Base-by-base conservation (phyloP, 2,113 vertebrate genomes). In the Datnioides undecimradiatus region DNA sequence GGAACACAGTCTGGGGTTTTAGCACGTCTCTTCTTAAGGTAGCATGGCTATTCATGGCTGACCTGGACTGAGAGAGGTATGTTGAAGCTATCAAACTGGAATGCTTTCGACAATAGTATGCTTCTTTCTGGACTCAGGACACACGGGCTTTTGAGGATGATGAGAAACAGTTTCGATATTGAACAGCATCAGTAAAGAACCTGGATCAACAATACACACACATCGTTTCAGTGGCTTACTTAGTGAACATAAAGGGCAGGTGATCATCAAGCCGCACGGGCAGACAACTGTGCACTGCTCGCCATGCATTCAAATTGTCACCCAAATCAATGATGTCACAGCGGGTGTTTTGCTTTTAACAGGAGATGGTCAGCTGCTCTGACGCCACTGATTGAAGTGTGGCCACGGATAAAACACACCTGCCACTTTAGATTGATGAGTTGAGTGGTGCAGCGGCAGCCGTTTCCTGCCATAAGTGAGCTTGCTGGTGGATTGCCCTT, bases 71-170 rank as follows among this genome's bases (percentile, higher is more conserved):
- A 90, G 54, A 82, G 81, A 82, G 65, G 80, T 83, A 82, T 84
- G 80, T 82, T 83, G 55, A 57, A 81, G 64, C 69, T 80, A 90
- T 86, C 65, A 74, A 88, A 90, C 63, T 89, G 92, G 88, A 93
- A 92, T 91, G 83, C 79, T 90, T 91, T 83, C 66, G 41, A 85
- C 52, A 85, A 51, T 45, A 79, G 63, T 48, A 78, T 59, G 73
- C 70, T 80, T 79, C 31, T 70, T 46, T 73, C 38, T 71, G 17
- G 51, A 88, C 25, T 77, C 33, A 34, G 55, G 29, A 72, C 62
- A 78, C 9, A 76, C 34, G 33, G 3, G 21, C 25, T 41, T 80
- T 59, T 41, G 33, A 68, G 40, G 58, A 73, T 45, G 74, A 83
- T 51, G n/a, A 65, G 4, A 60, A 70, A 60, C 10, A 46, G 25